phyloP scores from a whole-genome alignment of 30 jellyfish, hydroid and myxozoan genomes.

The Aurelia sp. region DNA sequence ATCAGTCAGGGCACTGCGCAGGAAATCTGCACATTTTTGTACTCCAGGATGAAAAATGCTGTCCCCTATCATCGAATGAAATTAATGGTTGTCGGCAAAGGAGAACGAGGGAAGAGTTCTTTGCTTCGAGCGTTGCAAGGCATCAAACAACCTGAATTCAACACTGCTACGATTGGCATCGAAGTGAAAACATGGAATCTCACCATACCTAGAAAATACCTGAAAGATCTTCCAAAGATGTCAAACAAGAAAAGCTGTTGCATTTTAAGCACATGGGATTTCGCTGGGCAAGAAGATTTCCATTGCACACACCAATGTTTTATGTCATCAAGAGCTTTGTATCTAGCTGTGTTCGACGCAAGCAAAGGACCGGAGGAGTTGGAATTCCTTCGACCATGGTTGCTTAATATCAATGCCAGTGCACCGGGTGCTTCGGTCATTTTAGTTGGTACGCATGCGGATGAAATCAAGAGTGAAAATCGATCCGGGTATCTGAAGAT shows the following conservation, averaged over 20 bases:
- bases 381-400: constrained; percentile 94
- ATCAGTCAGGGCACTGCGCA: constrained; percentile 62
- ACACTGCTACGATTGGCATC: constrained; percentile 90
- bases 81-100: constrained; percentile 91
- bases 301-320: constrained; percentile 93
- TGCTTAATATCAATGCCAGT: constrained; percentile 87
- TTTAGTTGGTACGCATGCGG: constrained; percentile 96
- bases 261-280: constrained; percentile 88
- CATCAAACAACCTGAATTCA: constrained; percentile 56
- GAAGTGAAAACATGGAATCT: constrained; percentile 78
- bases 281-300: constrained; percentile 96
- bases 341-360: constrained; percentile 94
- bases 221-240: neutral
- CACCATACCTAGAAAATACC: constrained; percentile 56
- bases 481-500: constrained; percentile 14
- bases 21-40: constrained; percentile 75
- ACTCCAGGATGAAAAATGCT: constrained; percentile 74
- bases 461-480: constrained; percentile 42
- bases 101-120: constrained; percentile 91
- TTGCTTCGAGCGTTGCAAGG: constrained; percentile 80
- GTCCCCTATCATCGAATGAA: constrained; percentile 91
- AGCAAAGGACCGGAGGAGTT: constrained; percentile 80
- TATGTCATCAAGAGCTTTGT: constrained; percentile 84
- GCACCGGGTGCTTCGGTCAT: constrained; percentile 94
- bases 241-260: constrained; percentile 62